Conservation (phyloP, 1,140 invertebrate species). For the Homarus americanus region DNA sequence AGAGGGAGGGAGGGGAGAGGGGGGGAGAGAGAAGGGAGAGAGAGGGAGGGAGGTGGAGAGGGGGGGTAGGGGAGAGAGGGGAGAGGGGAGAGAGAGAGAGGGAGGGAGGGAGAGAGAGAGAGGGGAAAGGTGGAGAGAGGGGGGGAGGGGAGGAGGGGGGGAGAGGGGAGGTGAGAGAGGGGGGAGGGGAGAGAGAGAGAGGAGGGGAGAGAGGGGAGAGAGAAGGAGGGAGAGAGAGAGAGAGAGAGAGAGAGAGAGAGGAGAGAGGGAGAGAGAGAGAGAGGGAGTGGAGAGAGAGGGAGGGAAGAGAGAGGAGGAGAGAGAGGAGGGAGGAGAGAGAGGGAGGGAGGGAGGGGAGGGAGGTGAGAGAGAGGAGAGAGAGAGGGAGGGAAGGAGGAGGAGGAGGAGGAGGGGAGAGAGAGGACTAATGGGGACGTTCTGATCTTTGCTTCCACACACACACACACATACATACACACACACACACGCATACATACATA, state of each 20-base stretch:
- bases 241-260: not conserved
- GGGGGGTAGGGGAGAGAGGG: not conserved
- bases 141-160: not conserved
- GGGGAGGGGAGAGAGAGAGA: not conserved
- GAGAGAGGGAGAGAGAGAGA: slow-evolving; percentile 34
- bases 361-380: no score
- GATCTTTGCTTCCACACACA: no score
- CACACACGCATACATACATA: not conserved
- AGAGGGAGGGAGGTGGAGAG: not conserved
- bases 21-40: not conserved
- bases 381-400: no score
- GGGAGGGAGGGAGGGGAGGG: no score
- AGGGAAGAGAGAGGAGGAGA: no score
- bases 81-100: not conserved
- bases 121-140: not conserved
- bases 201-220: not conserved
- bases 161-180: no score
- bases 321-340: no score
- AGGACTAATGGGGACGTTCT: no score
- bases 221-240: not conserved
- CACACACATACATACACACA: not conserved
- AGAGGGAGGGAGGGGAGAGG: not conserved
- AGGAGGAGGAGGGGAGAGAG: no score
- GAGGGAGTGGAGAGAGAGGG: no score
- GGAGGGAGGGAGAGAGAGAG: not conserved